phyloP scores from a whole-genome alignment of 2,797 vertebrate species.

The Acomys russatus region DNA sequence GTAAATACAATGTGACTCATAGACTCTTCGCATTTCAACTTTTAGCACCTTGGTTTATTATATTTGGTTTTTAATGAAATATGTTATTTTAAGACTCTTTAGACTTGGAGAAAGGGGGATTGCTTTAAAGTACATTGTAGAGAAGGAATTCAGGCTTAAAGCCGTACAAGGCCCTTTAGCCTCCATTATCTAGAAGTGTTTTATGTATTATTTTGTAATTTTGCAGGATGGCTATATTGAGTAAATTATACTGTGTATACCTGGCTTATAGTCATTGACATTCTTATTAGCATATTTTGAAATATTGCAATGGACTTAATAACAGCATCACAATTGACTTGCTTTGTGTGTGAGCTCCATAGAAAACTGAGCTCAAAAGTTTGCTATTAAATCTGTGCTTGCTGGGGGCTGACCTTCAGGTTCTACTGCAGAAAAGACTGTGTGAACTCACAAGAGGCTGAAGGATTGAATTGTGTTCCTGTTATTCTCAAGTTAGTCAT shows the following conservation, averaged over 20 bases:
- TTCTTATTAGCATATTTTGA: not conserved
- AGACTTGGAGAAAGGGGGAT: not conserved
- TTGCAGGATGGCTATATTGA: not conserved
- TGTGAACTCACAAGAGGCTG: not conserved
- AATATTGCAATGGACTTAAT: not conserved
- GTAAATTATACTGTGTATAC: not conserved
- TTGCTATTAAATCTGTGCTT: not conserved
- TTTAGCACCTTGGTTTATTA: not conserved
- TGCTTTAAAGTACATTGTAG: not conserved
- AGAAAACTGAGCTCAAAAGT: not conserved
- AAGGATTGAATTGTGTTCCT: not conserved
- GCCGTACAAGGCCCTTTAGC: rapidly evolving
- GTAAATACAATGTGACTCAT: not conserved
- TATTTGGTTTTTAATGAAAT: not conserved
- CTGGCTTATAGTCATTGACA: not conserved
- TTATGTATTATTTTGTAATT: not conserved
- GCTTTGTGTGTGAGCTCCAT: not conserved
- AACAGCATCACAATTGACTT: not conserved
- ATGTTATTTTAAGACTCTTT: not conserved
- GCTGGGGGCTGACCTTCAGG: not conserved
- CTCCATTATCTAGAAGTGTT: not conserved
- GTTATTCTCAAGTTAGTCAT: not conserved
- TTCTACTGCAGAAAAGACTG: not conserved
- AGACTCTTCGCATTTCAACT: not conserved
- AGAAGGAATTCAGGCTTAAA: not conserved